A percentile compares a stretch with the other conserved stretches of the same genome.
These are phyloP conservation scores for Dasypogon diadema DNA, from an alignment of 2,888 invertebrate genomes.

Conservation along the genomic window DNA sequence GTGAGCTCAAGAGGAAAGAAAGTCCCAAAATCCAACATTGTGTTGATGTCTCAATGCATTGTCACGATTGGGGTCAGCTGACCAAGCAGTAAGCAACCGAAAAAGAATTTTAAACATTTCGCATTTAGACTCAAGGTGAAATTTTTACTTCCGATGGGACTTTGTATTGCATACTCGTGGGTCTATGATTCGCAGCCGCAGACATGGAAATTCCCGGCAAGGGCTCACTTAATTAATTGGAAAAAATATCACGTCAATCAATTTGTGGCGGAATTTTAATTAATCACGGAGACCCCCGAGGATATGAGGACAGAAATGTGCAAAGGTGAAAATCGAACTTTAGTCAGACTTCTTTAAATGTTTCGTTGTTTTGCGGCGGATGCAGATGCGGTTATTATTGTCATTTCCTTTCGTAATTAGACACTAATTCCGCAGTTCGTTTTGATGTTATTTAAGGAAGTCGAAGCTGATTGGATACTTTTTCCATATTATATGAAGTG, in stretches of 20 bases:
- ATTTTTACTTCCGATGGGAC: conserved; percentile 19
- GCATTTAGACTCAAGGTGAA: conserved; percentile 34
- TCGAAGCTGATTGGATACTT: no score
- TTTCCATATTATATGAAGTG: no score
- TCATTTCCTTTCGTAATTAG: conserved; percentile 19
- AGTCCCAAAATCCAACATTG: neutral
- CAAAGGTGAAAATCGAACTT: conserved; percentile 27
- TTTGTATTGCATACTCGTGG: neutral
- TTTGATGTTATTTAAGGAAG: neutral
- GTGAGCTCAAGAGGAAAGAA: neutral
- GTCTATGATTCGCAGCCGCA: neutral
- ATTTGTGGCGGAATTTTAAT: conserved; percentile 36
- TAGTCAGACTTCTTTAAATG: conserved; percentile 9
- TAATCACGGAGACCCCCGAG: neutral
- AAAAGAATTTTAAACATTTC: conserved; percentile 37
- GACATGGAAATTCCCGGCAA: conserved; percentile 1
- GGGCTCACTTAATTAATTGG: conserved; percentile 26
- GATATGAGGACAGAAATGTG: neutral
- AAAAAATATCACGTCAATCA: conserved; percentile 36
- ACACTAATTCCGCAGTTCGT: neutral
- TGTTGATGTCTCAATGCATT: neutral
- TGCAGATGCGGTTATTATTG: conserved; percentile 40
- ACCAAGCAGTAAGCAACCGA: conserved; percentile 16
- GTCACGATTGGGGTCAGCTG: conserved; percentile 20
- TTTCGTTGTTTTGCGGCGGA: conserved; percentile 10